phyloP scores from a whole-genome alignment of 2,888 invertebrate species.

The Nemotelus nigrinus region DNA sequence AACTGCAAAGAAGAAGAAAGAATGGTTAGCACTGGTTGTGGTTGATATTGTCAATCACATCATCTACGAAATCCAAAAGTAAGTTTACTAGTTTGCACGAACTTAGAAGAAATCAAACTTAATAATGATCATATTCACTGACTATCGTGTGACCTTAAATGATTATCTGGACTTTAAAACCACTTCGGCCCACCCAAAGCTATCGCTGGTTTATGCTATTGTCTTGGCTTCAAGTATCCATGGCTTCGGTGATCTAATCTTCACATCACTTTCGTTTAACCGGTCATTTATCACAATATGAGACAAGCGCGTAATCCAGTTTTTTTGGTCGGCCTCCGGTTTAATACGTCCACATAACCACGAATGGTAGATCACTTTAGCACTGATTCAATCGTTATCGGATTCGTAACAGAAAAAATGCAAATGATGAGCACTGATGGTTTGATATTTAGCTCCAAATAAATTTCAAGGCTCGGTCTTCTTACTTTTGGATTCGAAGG shows the following conservation, averaged over 20 bases:
- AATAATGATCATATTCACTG: too few relatives aligned
- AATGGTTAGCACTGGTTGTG: neutral
- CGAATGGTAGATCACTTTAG: constrained; percentile 32
- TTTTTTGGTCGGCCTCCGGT: constrained; percentile 25
- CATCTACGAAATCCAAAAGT: too few relatives aligned
- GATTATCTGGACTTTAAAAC: too few relatives aligned
- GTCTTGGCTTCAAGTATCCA: constrained; percentile 7
- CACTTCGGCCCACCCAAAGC: neutral
- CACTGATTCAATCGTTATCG: constrained; percentile 11
- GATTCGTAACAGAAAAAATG: too few relatives aligned
- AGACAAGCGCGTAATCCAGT: constrained; percentile 33
- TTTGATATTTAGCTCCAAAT: too few relatives aligned
- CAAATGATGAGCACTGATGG: too few relatives aligned
- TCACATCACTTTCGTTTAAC: constrained; percentile 34
- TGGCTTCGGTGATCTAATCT: constrained; percentile 20
- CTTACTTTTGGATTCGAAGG: too few relatives aligned
- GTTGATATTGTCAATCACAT: too few relatives aligned
- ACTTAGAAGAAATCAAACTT: too few relatives aligned
- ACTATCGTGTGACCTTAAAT: too few relatives aligned
- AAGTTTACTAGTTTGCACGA: too few relatives aligned
- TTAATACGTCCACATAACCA: constrained; percentile 26
- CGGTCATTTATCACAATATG: constrained; percentile 14
- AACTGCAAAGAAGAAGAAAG: constrained; percentile 66
- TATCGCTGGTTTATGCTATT: constrained; percentile 6
- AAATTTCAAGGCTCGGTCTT: too few relatives aligned